phyloP scores from a whole-genome alignment of 2,888 invertebrate genomes.

The Petrolisthes manimaculis region DNA sequence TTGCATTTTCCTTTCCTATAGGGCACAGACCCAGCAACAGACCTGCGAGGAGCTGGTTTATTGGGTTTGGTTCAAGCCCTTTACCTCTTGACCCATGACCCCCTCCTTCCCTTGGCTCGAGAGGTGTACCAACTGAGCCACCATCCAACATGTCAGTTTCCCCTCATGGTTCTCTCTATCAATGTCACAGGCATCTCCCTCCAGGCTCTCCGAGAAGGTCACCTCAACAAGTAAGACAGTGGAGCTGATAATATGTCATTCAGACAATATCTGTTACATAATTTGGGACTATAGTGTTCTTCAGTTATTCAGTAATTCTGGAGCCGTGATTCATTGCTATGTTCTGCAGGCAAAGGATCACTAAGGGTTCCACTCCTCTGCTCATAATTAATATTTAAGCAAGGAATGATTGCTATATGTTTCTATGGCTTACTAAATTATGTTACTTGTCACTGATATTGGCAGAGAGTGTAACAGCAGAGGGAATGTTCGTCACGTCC shows the following conservation, averaged over 20 bases:
- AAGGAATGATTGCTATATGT: too few relatives aligned
- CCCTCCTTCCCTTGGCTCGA: constrained; percentile 68
- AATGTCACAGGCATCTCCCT: constrained; percentile 73
- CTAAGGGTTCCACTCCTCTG: too few relatives aligned
- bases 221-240: constrained; percentile 71
- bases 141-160: constrained; percentile 73
- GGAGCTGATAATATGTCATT: not conserved
- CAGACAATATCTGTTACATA: not conserved
- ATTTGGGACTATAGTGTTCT: not conserved
- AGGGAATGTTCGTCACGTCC: constrained; percentile 70
- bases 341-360: too few relatives aligned
- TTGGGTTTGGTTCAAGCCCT: constrained; percentile 73
- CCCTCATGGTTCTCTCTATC: constrained; percentile 74
- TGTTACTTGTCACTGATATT: constrained; percentile 49
- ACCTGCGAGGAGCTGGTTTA: constrained; percentile 73
- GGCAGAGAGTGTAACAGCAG: constrained; percentile 71
- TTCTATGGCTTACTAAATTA: not conserved
- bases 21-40: constrained; percentile 74
- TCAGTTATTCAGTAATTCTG: too few relatives aligned
- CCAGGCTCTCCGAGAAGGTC: constrained; percentile 72
- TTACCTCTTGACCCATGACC: constrained; percentile 69
- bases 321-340: too few relatives aligned
- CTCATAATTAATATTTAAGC: too few relatives aligned
- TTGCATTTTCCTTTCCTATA: constrained; percentile 47
- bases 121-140: constrained; percentile 72